Evolutionary conservation across 37 sponge, comb jelly and placozoan genomes (phyloP), one percentile per base, ranked within the genome.

Genomic region (Cladorhizidae sp.): DNA sequence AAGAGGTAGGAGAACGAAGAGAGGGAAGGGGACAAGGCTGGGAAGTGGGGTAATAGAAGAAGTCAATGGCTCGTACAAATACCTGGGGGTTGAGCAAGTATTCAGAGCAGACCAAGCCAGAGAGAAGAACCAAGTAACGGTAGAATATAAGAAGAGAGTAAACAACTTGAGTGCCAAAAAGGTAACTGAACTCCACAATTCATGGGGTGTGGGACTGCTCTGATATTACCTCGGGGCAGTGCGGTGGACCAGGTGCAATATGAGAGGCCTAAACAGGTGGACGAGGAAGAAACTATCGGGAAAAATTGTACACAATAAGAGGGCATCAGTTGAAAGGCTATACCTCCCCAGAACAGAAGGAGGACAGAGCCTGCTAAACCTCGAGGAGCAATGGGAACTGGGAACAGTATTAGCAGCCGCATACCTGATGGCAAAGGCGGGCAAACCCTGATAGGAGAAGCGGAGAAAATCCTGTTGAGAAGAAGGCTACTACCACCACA

Each of bases 71-170:
- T 49, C 70, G 23, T 83, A 83, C 57, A 62, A 45, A 57, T 83
- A 83, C 69, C 75, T 75, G 0, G 76, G 84, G 0, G 31, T 83
- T 1, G 41, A 23, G 55, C 84, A 83, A 41, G 39, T 74, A 2
- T 83, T 83, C n/a, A n/a, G 6, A 40, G 33, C 65, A 20, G 20
- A 82, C 37, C 39, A 18, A 3, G 7, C 23, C 7, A 43, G 2
- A 18, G 6, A 3, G 14, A 45, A 43, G 21, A 15, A 7, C 3
- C 3, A 38, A 37, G 37, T 36, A 17, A 31, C 12, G 26, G 67
- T n/a, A 67, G 38, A 7, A 36, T 6, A 20, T 26, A 2, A 31
- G 37, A 1, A 40, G 71, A 43, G n/a, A 41, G 26, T 7, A 26
- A 5, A 14, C 1, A 71, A 41, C n/a, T 5, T 71, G 71, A 9